phyloP scores from a whole-genome alignment of 2,797 vertebrate genomes.

The Okamejei kenojei region DNA sequence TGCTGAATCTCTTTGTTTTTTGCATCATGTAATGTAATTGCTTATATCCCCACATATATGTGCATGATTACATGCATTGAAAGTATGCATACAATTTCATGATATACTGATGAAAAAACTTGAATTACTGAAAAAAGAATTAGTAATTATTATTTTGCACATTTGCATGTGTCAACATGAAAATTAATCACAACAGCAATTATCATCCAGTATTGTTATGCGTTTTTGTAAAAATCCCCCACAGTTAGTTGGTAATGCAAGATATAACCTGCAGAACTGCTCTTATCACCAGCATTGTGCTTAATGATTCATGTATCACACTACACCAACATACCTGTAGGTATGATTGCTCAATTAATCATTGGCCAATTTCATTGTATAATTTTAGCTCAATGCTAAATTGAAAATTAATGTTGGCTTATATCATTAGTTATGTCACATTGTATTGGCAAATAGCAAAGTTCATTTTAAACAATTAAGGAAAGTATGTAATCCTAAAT shows the following conservation, averaged over 20 bases:
- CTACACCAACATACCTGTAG: neutral
- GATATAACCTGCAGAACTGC: neutral
- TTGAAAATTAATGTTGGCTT: neutral
- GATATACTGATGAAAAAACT: too few relatives aligned
- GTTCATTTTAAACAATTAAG: neutral
- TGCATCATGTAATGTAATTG: too few relatives aligned
- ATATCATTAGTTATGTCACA: neutral
- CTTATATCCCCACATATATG: too few relatives aligned
- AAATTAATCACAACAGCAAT: neutral
- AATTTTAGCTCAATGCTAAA: neutral
- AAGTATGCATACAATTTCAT: too few relatives aligned
- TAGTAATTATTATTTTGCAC: neutral
- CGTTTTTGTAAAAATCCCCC: neutral
- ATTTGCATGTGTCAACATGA: neutral
- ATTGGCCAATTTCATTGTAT: neutral
- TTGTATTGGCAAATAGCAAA: neutral
- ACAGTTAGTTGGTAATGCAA: neutral
- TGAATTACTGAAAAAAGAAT: neutral
- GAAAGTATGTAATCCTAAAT: neutral
- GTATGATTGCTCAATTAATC: neutral
- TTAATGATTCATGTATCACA: neutral
- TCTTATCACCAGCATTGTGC: neutral
- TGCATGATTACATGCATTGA: too few relatives aligned
- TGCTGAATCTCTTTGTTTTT: too few relatives aligned
- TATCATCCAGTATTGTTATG: neutral